Percentiles rank a stretch among this genome's conserved stretches.
These are phyloP conservation scores for Megalurothrips usitatus DNA, from an alignment of 2,888 invertebrate species.

Conservation along the genomic window DNA sequence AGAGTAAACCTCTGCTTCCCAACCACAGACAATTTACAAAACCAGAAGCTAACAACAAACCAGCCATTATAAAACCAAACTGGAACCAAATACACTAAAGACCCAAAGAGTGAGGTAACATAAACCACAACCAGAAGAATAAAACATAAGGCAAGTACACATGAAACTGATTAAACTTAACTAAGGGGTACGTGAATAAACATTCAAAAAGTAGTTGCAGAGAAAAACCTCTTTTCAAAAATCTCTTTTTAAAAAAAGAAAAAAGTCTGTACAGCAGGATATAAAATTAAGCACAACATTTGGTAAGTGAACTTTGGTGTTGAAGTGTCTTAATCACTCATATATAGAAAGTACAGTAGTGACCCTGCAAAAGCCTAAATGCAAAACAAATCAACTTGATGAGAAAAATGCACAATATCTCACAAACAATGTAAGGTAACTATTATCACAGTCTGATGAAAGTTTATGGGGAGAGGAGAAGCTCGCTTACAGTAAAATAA, in stretches of 20 bases:
- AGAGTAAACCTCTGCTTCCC: background rate
- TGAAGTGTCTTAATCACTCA: background rate
- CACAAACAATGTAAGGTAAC: background rate
- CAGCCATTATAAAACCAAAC: background rate
- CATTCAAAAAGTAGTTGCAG: background rate
- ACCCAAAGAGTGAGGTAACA: background rate
- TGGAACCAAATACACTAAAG: background rate
- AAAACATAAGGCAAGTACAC: background rate
- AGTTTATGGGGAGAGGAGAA: background rate
- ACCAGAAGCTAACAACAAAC: background rate
- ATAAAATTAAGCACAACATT: background rate
- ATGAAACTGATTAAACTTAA: background rate
- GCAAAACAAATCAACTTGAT: background rate
- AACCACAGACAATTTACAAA: background rate
- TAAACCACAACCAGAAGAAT: background rate
- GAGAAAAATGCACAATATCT: background rate
- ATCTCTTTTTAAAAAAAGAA: background rate
- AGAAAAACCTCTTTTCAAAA: background rate
- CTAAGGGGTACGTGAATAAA: background rate
- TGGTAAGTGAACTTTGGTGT: background rate
- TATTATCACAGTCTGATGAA: constrained; percentile 15
- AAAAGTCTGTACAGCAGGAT: background rate
- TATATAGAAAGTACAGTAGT: background rate
- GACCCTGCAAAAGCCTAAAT: background rate
- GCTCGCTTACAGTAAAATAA: background rate